Conservation (phyloP, 2,888 invertebrate species). For the Netelia inedita region DNA sequence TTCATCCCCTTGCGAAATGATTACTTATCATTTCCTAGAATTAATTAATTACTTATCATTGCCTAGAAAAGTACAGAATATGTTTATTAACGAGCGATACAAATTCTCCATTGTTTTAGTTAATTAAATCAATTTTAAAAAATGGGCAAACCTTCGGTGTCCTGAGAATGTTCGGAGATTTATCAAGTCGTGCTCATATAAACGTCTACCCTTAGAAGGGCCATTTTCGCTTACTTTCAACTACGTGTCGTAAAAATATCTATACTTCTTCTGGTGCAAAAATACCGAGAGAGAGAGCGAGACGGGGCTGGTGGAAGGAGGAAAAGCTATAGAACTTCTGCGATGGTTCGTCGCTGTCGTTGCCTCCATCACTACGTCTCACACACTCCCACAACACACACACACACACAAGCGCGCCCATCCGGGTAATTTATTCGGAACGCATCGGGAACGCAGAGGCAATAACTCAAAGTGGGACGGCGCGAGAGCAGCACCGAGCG, state of each 20-base stretch:
- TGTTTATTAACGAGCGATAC: too few relatives aligned
- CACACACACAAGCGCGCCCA: too few relatives aligned
- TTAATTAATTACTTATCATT: too few relatives aligned
- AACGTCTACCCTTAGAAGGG: neutral
- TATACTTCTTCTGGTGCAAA: neutral
- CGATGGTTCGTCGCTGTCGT: constrained; percentile 50
- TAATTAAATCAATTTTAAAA: too few relatives aligned
- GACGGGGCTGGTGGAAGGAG: neutral
- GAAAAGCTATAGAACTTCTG: constrained; percentile 4
- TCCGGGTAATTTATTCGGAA: constrained; percentile 74
- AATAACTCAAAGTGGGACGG: constrained; percentile 74
- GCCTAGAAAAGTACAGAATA: too few relatives aligned
- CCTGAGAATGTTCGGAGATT: too few relatives aligned
- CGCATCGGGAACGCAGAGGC: constrained; percentile 76
- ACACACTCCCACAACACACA: constrained; percentile 1
- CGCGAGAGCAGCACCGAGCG: constrained; percentile 35
- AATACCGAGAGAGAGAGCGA: constrained; percentile 1
- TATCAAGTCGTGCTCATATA: too few relatives aligned
- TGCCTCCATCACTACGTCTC: constrained; percentile 11
- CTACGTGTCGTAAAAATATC: neutral
- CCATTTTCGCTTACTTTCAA: neutral
- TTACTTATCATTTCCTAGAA: too few relatives aligned
- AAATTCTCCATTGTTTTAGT: too few relatives aligned
- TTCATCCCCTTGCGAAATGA: too few relatives aligned
- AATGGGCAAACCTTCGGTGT: too few relatives aligned